Percentiles rank a stretch among this genome's conserved stretches.
Conservation (phyloP, 2,797 vertebrate species). For the Orestias chungarensis region DNA sequence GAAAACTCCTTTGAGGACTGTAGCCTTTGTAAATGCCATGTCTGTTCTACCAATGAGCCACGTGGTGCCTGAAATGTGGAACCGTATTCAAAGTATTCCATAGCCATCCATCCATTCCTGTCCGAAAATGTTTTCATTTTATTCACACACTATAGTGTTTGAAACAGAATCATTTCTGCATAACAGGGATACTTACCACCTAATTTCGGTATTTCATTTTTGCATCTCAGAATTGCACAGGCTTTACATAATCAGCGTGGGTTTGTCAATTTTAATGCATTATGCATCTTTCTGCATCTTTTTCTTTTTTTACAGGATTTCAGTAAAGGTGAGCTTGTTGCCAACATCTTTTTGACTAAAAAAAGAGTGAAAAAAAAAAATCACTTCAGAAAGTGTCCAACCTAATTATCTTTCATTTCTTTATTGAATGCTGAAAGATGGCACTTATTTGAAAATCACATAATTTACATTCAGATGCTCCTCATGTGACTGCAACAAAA, state of each 20-base stretch:
- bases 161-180: background rate
- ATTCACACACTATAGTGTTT: background rate
- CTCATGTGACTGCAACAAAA: background rate
- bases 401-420: background rate
- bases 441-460: background rate
- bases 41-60: too few relatives aligned
- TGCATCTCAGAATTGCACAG: background rate
- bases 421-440: background rate
- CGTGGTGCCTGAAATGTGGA: too few relatives aligned
- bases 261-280: background rate
- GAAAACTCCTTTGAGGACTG: too few relatives aligned
- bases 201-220: background rate
- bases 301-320: background rate
- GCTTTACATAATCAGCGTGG: constrained; percentile 2
- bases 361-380: background rate
- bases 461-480: background rate
- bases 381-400: background rate
- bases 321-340: background rate
- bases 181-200: background rate
- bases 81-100: too few relatives aligned
- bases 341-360: background rate
- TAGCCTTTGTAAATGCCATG: too few relatives aligned
- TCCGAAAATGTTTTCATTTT: background rate
- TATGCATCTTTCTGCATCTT: background rate
- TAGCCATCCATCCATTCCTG: background rate